Percentiles rank a stretch among this genome's conserved stretches.
Evolutionary conservation across 2,113 vertebrate species (phyloP).

Genomic region (Anas platyrhynchos): DNA sequence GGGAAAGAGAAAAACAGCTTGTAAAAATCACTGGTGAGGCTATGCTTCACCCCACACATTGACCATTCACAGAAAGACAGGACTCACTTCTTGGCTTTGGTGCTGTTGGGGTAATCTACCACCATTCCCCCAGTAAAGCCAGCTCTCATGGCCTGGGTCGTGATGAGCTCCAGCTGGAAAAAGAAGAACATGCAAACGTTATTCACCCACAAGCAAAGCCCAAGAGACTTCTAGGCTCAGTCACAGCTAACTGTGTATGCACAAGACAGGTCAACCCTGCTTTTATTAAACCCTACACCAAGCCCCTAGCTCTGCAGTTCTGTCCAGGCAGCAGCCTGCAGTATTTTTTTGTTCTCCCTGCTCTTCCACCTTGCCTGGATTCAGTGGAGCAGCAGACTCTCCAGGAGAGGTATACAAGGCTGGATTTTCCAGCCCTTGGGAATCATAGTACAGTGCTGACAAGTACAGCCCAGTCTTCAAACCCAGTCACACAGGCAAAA

Average conservation of each 20-base stretch:
- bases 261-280: neutral
- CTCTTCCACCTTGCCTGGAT: neutral
- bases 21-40: neutral
- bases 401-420: neutral
- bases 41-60: neutral
- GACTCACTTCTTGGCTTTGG: constrained; percentile 95
- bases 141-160: constrained; percentile 90
- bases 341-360: neutral
- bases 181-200: neutral
- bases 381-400: neutral
- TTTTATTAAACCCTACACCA: neutral
- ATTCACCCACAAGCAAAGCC: neutral
- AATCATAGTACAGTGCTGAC: neutral
- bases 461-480: neutral
- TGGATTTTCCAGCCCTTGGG: neutral
- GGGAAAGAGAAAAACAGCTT: neutral
- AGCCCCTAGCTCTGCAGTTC: neutral
- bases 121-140: constrained; percentile 96
- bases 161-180: constrained; percentile 92
- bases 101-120: constrained; percentile 97
- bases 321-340: neutral
- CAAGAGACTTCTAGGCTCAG: neutral
- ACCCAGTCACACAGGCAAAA: neutral
- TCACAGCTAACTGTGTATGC: neutral
- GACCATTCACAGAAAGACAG: neutral